Evolutionary conservation across 35 echinoderm and acorn worm species (phyloP), one percentile per base, ranked within the genome.

Genomic region (Apostichopus parvimensis): DNA sequence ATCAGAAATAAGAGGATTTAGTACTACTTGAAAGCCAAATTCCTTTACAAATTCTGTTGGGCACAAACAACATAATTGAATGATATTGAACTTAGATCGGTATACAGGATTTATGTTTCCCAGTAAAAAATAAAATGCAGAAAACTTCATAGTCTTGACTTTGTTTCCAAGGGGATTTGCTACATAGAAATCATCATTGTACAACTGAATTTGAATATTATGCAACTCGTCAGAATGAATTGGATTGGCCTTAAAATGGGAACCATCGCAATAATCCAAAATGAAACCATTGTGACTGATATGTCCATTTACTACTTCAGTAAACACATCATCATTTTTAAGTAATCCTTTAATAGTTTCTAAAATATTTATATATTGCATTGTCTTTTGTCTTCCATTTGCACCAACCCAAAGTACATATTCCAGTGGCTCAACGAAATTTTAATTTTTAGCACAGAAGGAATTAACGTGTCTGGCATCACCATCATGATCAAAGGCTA

Each of bases 91-190:
- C 56, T 87, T 93, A 4, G 80, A 87, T 71, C 82, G 9, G 77
- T 34, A 87, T 68, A 77, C 87, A 26, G 83, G 83, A 6, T 77
- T 21, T 10, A 87, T 93, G 57, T 60, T 60, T 8, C 57, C 11
- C 6, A 60, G 57, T 15, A 83, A 71, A 56, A 92, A 83, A 57
- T 86, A 86, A 56, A 92, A 92, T 58, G 91, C 79, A 72, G 91
- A 92, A 56, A 92, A 92, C 66, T 94, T 94, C 4, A 91, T 54
- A 70, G 78, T 90, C 58, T 90, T 94, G 15, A 94, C 87, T 73
- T 88, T 94, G 62, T 90, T 94, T 18, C 93, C 93, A 79, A 94
- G 87, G 77, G 92, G 92, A 90, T 93, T 93, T 20, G 82, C 92
- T 9, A 93, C 92, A 26, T 26, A 72, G 75, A 93, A 94, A 23